These are phyloP conservation scores for Solen grandis DNA, from an alignment of 1,140 invertebrate species.

Conservation along the genomic window DNA sequence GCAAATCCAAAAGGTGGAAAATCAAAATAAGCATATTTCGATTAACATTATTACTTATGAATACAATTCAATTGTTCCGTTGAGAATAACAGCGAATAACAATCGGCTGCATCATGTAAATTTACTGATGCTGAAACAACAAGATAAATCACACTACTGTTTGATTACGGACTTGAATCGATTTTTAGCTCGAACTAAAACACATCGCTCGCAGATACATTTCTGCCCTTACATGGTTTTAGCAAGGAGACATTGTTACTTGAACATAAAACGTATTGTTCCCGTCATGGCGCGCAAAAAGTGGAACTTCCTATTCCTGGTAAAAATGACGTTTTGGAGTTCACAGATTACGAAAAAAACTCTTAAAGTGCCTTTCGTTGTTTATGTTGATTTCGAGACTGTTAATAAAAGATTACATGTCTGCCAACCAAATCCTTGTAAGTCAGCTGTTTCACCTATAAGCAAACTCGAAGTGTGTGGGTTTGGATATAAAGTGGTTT, in stretches of 20 bases:
- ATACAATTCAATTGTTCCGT: not conserved
- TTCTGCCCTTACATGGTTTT: slow-evolving; percentile 12
- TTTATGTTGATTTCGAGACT: no score
- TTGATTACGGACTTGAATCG: slow-evolving; percentile 13
- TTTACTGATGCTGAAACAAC: not conserved
- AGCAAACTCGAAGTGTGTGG: no score
- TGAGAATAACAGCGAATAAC: slow-evolving; percentile 1
- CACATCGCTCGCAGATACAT: not conserved
- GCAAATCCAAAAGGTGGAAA: slow-evolving; percentile 3
- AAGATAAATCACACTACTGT: not conserved
- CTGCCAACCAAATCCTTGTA: no score
- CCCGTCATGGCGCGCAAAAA: not conserved
- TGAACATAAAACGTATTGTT: slow-evolving; percentile 5
- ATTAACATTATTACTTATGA: slow-evolving; percentile 15
- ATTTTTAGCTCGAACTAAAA: not conserved
- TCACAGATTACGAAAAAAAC: slow-evolving; percentile 17
- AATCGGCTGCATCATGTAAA: slow-evolving; percentile 8
- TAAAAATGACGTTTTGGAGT: not conserved
- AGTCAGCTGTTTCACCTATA: no score
- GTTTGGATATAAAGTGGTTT: no score
- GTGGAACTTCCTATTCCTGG: not conserved
- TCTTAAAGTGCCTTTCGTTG: not conserved
- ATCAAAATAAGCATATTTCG: not conserved
- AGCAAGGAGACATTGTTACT: not conserved
- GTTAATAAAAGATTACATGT: no score